These are phyloP conservation scores for Macrophya alboannulata DNA, from an alignment of 2,888 invertebrate genomes.

Conservation along the genomic window DNA sequence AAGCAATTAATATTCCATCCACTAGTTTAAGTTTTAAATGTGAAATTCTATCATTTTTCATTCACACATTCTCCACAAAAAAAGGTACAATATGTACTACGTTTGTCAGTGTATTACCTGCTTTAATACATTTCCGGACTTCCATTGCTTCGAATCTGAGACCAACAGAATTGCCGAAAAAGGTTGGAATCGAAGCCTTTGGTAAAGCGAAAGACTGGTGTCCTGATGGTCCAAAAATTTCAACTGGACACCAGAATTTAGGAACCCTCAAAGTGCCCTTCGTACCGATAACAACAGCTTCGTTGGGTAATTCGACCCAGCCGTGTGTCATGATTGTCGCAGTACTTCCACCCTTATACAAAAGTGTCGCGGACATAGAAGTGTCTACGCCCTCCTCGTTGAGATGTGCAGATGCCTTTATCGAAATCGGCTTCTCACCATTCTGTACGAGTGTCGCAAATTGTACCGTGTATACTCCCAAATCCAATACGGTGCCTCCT, in stretches of 20 bases:
- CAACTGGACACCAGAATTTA: constrained; percentile 89
- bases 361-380: constrained; percentile 85
- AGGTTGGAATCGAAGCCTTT: constrained; percentile 83
- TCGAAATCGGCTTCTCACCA: constrained; percentile 85
- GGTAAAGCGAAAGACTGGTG: constrained; percentile 86
- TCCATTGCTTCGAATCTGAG: constrained; percentile 90
- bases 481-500: constrained; percentile 89
- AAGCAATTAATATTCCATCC: no score
- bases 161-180: constrained; percentile 88
- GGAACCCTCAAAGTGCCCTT: constrained; percentile 86
- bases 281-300: constrained; percentile 86
- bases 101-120: constrained; percentile 80
- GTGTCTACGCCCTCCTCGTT: constrained; percentile 89
- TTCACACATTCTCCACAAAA: constrained; percentile 30
- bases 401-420: constrained; percentile 86
- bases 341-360: constrained; percentile 84
- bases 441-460: constrained; percentile 87
- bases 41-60: background rate
- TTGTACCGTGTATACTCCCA: constrained; percentile 90
- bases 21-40: no score
- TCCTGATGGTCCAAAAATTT: constrained; percentile 85
- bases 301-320: constrained; percentile 83
- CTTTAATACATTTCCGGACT: constrained; percentile 86
- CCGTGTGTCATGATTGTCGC: constrained; percentile 85
- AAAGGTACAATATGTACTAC: background rate